Evolutionary conservation across 2,113 vertebrate genomes (phyloP), one percentile per base, ranked within the genome.

Genomic region (Oceanodroma tethys): DNA sequence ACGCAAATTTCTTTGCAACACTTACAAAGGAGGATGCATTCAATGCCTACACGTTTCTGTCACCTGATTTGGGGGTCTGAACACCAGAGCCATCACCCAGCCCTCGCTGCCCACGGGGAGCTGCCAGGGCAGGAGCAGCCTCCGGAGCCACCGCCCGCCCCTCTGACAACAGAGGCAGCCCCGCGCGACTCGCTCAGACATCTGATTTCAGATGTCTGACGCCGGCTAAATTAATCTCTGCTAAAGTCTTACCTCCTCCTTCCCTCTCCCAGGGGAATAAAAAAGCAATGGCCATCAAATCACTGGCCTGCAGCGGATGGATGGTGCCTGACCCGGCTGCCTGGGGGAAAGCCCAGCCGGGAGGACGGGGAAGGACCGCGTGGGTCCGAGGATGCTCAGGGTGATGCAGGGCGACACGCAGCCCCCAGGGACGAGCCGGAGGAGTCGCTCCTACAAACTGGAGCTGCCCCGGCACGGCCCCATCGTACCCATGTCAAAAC

Each of bases 251-350:
- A 34, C 47, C 40, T n/a, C 47, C 79, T 47, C 71, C 62, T 60
- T 53, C 53, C 45, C 63, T 62, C 62, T 45, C 63, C 19, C 5
- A 1, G 20, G 23, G 55, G 19, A 68, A 47, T 32, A 38, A 23
- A 20, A 59, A 19, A 7, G 5, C 23, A 6, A 25, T 4, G 40
- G 13, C 13, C 6, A 0, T 6, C 75, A 72, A 16, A 63, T 13
- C 29, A 1, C 27, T 3, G 19, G 13, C 62, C 62, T 6, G 59
- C 42, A 20, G 66, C 1, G 0, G 17, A 36, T 1, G 0, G 17
- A 36, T 1, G 9, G 40, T 34, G 40, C 86, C 55, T 6, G 11
- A 34, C 11, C 70, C 3, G 1, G 40, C 21, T 34, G 40, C 83
- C 50, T 5, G 13, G 17, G 32, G 43, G 11, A 55, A 48, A 16